These are phyloP conservation scores for Aleiodes alternator DNA, from an alignment of 2,888 invertebrate genomes.

Conservation along the genomic window DNA sequence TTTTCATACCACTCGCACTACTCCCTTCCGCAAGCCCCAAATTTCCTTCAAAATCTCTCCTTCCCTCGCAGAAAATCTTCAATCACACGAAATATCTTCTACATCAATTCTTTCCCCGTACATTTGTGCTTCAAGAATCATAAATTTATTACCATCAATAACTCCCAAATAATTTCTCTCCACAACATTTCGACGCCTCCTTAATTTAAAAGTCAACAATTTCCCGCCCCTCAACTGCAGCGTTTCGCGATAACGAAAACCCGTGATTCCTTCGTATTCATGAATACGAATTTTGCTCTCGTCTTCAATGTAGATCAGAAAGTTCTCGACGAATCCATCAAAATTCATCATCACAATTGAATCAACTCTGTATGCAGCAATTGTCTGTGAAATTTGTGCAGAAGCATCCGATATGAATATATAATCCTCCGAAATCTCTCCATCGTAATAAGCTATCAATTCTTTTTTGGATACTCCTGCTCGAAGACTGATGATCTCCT, in stretches of 20 bases:
- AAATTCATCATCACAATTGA: constrained; percentile 71
- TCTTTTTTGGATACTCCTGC: constrained; percentile 61
- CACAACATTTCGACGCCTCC: constrained; percentile 59
- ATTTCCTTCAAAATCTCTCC: too few relatives aligned
- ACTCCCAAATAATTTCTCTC: constrained; percentile 68
- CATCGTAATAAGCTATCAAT: constrained; percentile 59
- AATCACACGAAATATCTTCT: constrained; percentile 41
- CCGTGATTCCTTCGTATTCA: constrained; percentile 76
- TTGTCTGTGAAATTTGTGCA: constrained; percentile 77
- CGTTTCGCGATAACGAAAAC: constrained; percentile 72
- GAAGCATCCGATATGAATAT: constrained; percentile 62
- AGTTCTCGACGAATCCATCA: constrained; percentile 61
- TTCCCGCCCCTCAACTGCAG: constrained; percentile 70
- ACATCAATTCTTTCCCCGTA: constrained; percentile 72
- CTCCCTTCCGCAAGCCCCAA: too few relatives aligned
- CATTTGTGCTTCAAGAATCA: constrained; percentile 75
- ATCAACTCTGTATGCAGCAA: constrained; percentile 76
- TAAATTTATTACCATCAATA: constrained; percentile 70
- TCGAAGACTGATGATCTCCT: constrained; percentile 55
- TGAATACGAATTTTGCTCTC: constrained; percentile 73
- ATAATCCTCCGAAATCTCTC: constrained; percentile 58
- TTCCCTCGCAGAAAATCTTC: not conserved
- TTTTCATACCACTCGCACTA: too few relatives aligned
- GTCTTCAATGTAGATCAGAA: constrained; percentile 66
- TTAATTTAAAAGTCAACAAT: constrained; percentile 70